Percentiles rank a stretch among this genome's conserved stretches.
Conservation (phyloP, 2,888 invertebrate species). For the Diogma glabrata region DNA sequence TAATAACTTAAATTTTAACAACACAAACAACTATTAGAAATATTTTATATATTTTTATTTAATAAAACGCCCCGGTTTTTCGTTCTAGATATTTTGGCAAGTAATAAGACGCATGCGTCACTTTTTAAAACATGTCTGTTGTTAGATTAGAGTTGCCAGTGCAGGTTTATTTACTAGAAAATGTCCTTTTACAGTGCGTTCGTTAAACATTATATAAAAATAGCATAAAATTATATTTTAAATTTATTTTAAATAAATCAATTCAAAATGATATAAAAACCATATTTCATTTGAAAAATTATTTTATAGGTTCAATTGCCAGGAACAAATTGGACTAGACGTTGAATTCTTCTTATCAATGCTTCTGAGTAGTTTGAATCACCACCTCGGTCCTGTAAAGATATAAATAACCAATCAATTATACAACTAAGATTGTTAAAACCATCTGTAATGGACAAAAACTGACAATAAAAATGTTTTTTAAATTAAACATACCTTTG, state of each 20-base stretch:
- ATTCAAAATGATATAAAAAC: too few relatives aligned
- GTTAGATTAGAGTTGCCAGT: too few relatives aligned
- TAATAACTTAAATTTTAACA: constrained; percentile 5
- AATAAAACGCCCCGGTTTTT: constrained; percentile 11
- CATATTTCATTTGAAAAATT: too few relatives aligned
- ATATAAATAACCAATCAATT: constrained; percentile 11
- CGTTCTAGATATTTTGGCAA: constrained; percentile 7
- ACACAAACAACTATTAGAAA: constrained; percentile 5
- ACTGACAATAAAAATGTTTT: neutral
- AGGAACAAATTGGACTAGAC: constrained; percentile 65
- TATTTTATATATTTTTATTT: neutral
- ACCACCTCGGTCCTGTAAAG: constrained; percentile 46
- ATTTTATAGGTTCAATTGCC: constrained; percentile 38
- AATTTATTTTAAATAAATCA: too few relatives aligned
- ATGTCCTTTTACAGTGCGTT: too few relatives aligned
- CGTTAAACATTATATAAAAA: too few relatives aligned
- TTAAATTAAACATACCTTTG: constrained; percentile 39
- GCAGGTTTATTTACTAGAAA: too few relatives aligned
- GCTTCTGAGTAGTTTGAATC: constrained; percentile 63
- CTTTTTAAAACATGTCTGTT: constrained; percentile 4
- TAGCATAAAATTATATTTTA: too few relatives aligned
- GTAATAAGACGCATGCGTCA: constrained; percentile 10
- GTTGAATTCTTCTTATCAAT: constrained; percentile 64
- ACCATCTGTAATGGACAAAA: too few relatives aligned
- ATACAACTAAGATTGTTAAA: too few relatives aligned